These are phyloP conservation scores for Sciurus vulgaris DNA, from an alignment of 2,797 vertebrate genomes.

Conservation along the genomic window DNA sequence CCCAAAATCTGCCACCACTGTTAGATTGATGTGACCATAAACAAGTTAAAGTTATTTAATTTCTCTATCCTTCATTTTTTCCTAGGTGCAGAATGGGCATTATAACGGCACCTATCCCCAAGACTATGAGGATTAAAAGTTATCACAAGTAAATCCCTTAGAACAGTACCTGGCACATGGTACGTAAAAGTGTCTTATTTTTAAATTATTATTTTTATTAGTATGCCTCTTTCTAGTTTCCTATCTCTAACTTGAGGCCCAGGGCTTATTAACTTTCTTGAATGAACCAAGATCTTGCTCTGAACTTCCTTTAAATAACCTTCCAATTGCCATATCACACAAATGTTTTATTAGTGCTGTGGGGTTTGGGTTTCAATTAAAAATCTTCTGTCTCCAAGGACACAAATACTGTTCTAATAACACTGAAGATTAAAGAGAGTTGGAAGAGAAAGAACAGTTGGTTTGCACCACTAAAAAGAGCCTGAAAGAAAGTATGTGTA, in stretches of 20 bases:
- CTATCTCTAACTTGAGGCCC: slow-evolving; percentile 6
- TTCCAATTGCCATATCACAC: slow-evolving; percentile 31
- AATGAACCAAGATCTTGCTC: slow-evolving; percentile 14
- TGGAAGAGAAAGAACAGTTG: slow-evolving; percentile 44
- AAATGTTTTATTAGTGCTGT: slow-evolving; percentile 41
- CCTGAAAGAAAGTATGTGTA: background rate
- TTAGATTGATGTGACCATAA: background rate
- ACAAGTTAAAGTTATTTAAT: background rate
- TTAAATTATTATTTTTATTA: background rate
- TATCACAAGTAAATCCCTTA: background rate
- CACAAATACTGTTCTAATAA: slow-evolving; percentile 61
- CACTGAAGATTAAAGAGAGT: slow-evolving; percentile 70
- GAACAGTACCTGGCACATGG: background rate
- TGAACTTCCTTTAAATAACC: slow-evolving; percentile 70
- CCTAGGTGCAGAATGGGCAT: background rate
- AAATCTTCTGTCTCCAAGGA: slow-evolving; percentile 63
- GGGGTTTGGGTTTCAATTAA: slow-evolving; percentile 68
- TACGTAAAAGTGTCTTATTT: background rate
- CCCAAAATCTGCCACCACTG: background rate
- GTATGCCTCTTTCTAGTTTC: background rate
- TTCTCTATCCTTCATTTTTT: background rate
- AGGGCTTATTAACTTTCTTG: slow-evolving; percentile 29
- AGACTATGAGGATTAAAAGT: background rate
- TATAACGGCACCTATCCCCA: background rate
- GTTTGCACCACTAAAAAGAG: slow-evolving; percentile 39